Evolutionary conservation across 2,797 vertebrate species (phyloP).

Genomic region (Oreochromis mossambicus): DNA sequence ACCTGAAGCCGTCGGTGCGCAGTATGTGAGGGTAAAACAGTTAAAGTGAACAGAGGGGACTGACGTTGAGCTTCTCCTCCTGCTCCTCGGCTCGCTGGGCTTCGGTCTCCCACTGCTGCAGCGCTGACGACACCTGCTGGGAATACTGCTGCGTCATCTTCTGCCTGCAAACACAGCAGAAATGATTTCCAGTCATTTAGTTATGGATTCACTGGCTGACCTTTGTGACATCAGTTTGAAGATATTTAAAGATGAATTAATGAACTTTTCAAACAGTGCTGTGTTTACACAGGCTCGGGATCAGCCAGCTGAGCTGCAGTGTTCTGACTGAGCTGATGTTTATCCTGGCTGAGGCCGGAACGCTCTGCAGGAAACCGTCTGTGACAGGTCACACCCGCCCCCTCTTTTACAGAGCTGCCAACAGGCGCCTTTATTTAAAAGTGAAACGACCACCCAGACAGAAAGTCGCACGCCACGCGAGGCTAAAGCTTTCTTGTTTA

Average conservation of each 20-base stretch:
- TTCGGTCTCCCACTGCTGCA: conserved; percentile 91
- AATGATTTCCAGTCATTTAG: background rate
- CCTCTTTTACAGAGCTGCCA: background rate
- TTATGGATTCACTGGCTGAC: background rate
- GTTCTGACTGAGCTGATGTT: background rate
- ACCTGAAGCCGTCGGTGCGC: background rate
- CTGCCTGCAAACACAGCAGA: conserved; percentile 71
- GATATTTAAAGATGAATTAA: accelerated
- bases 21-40: background rate
- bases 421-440: background rate
- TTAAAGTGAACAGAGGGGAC: conserved; percentile 34
- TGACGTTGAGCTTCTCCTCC: conserved; percentile 86
- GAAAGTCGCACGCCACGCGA: accelerated
- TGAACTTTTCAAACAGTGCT: background rate
- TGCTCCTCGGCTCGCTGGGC: conserved; percentile 85
- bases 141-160: conserved; percentile 88
- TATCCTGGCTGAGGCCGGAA: background rate
- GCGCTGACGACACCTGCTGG: conserved; percentile 82
- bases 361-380: background rate
- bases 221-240: background rate
- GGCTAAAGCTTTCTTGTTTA: background rate
- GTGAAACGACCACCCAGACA: background rate
- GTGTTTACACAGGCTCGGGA: background rate
- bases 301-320: background rate
- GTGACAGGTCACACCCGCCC: accelerated